Evolutionary conservation across 2,888 invertebrate species (phyloP), one percentile per base, ranked within the genome.

Genomic region (Ferdinandea cuprea): DNA sequence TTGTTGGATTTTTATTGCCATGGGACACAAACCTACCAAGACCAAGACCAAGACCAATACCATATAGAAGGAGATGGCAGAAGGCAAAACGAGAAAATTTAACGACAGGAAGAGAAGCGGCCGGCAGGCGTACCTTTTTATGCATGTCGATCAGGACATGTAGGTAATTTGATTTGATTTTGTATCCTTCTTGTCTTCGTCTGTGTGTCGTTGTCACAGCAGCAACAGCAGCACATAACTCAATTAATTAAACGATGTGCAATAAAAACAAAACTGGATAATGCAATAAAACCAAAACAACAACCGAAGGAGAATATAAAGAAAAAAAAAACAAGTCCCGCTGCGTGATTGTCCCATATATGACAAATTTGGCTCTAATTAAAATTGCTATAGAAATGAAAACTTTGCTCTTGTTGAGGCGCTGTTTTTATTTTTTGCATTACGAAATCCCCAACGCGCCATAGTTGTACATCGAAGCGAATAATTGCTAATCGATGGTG

Each of bases 321-420:
- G 72, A 25, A 17, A 40, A 42, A 21, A 63, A 32, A 37, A 13
- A 69, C 9, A 54, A 21, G 40, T 61, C 78, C 68, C 79, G 52
- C 79, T 42, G 40, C 59, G 83, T 65, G 83, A 69, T 61, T 81
- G 86, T 85, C 72, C 86, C 74, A 85, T 76, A 85, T 86, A 77
- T 59, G 74, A 85, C 85, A 74, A 76, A 85, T 86, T 85, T 86
- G 86, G 86, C 78, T 79, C 85, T 86, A 86, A 86, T 86, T 86
- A 86, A 86, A 86, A 86, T 86, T 85, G 79, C 85, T 74, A 44
- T 44, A 63, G 63, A 61, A 81, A 81, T 81, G 78, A 83, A 78
- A 83, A 78, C 48, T 61, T 30, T 78, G 44, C 4, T 7, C 7
- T 13, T 15, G 13, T 40, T n/a, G n/a, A n/a, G n/a, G n/a, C n/a